A percentile compares a stretch with the other conserved stretches of the same genome.
phyloP scores from a whole-genome alignment of 2,888 invertebrate genomes.

The Cenopis cana region DNA sequence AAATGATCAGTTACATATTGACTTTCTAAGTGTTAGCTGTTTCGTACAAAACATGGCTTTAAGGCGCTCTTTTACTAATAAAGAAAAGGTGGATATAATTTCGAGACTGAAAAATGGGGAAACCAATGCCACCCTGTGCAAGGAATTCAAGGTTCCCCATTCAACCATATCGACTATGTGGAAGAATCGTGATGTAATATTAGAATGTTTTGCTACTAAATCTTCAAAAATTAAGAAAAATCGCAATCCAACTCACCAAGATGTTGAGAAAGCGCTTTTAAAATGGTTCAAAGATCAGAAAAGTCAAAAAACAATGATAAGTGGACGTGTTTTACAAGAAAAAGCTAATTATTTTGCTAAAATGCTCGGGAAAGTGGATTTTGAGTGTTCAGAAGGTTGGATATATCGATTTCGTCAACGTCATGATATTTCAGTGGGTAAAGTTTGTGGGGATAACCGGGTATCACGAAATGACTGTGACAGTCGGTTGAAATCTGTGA shows the following conservation, averaged over 20 bases:
- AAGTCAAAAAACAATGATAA: neutral
- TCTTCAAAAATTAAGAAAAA: conserved; percentile 24
- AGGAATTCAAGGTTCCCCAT: conserved; percentile 42
- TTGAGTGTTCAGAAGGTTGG: conserved; percentile 38
- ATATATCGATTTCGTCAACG: conserved; percentile 36
- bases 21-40: neutral
- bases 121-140: conserved; percentile 33
- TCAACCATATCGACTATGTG: too few species aligned
- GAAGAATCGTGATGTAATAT: conserved; percentile 34
- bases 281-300: conserved; percentile 10
- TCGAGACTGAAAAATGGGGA: conserved; percentile 31
- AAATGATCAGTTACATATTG: conserved; percentile 6
- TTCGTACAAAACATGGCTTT: conserved; percentile 5
- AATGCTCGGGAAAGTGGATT: conserved; percentile 12
- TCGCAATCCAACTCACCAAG: conserved; percentile 15
- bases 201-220: conserved; percentile 28
- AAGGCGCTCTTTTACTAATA: conserved; percentile 33
- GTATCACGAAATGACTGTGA: neutral
- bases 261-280: conserved; percentile 20
- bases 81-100: conserved; percentile 36
- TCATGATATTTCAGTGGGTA: conserved; percentile 26
- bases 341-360: conserved; percentile 30
- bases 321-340: conserved; percentile 12
- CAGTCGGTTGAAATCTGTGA: neutral
- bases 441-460: neutral